Conservation (phyloP, 1,140 invertebrate genomes). For the Caenorhabditis remanei region DNA sequence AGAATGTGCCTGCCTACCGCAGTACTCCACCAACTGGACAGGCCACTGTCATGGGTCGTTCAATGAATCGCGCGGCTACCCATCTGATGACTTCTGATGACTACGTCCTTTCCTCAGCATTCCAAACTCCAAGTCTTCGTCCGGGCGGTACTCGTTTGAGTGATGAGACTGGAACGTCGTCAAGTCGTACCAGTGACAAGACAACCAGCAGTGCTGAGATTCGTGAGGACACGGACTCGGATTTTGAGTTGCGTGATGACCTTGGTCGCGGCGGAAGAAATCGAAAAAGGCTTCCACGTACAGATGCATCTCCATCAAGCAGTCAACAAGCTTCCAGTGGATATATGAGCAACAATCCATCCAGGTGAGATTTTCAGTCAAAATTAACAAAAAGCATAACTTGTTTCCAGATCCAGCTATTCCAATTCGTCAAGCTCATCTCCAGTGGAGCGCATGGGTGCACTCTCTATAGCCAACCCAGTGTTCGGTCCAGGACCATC, state of each 20-base stretch:
- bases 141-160: slow-evolving; percentile 29
- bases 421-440: slow-evolving; percentile 60
- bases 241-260: slow-evolving; percentile 38
- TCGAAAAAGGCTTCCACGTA: slow-evolving; percentile 4
- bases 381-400: neutral
- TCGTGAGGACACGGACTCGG: slow-evolving; percentile 55
- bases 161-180: slow-evolving; percentile 59
- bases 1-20: slow-evolving; percentile 64
- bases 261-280: slow-evolving; percentile 52
- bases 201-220: slow-evolving; percentile 56
- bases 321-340: slow-evolving; percentile 18
- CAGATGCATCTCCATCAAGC: slow-evolving; percentile 12
- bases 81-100: slow-evolving; percentile 70
- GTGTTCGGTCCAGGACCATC: slow-evolving; percentile 29
- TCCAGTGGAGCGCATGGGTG: slow-evolving; percentile 59
- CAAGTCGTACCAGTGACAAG: slow-evolving; percentile 58
- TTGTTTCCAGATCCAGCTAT: slow-evolving; percentile 39
- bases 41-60: slow-evolving; percentile 56
- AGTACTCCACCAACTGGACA: slow-evolving; percentile 61
- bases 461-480: slow-evolving; percentile 58
- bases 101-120: slow-evolving; percentile 67
- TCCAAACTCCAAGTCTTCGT: slow-evolving; percentile 44
- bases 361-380: neutral
- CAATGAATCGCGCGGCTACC: slow-evolving; percentile 58
- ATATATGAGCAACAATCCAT: slow-evolving; percentile 49